Conservation (phyloP, 2,888 invertebrate species). For the Thalpophila matura region DNA sequence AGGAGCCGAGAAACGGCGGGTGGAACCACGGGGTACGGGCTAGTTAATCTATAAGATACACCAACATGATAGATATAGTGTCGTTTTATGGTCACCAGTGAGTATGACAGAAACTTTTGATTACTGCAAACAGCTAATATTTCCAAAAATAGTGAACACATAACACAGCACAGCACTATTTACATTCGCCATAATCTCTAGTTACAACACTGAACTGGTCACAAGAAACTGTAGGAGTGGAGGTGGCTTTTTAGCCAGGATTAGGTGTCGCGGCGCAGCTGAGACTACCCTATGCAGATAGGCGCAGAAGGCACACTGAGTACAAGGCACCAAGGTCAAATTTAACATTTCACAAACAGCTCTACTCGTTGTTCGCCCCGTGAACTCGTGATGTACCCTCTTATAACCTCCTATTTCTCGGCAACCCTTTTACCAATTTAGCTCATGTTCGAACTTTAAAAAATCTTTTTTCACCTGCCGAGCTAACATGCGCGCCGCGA, state of each 20-base stretch:
- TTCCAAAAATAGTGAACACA: slow-evolving; percentile 1
- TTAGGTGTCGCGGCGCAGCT: slow-evolving; percentile 58
- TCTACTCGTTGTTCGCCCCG: no score
- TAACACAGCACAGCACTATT: slow-evolving; percentile 26
- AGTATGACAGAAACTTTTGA: not conserved
- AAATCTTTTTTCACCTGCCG: no score
- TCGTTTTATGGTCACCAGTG: no score
- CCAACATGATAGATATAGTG: not conserved
- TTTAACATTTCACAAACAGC: not conserved
- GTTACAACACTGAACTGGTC: slow-evolving; percentile 52
- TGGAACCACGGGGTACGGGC: no score
- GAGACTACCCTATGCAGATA: slow-evolving; percentile 19
- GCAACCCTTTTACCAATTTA: no score
- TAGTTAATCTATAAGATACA: no score
- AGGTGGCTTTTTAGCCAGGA: slow-evolving; percentile 61
- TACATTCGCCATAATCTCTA: slow-evolving; percentile 48
- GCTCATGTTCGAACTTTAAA: no score
- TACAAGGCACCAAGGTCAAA: no score
- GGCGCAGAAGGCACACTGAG: slow-evolving; percentile 13
- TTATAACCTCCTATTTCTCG: no score
- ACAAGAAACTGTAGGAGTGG: slow-evolving; percentile 55
- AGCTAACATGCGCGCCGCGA: no score
- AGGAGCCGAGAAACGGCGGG: no score
- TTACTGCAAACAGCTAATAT: slow-evolving; percentile 8
- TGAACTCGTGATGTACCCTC: no score